A percentile compares a stretch with the other conserved stretches of the same genome.
Evolutionary conservation across 2,797 vertebrate species (phyloP).

Genomic region (Pangasius krempfi): DNA sequence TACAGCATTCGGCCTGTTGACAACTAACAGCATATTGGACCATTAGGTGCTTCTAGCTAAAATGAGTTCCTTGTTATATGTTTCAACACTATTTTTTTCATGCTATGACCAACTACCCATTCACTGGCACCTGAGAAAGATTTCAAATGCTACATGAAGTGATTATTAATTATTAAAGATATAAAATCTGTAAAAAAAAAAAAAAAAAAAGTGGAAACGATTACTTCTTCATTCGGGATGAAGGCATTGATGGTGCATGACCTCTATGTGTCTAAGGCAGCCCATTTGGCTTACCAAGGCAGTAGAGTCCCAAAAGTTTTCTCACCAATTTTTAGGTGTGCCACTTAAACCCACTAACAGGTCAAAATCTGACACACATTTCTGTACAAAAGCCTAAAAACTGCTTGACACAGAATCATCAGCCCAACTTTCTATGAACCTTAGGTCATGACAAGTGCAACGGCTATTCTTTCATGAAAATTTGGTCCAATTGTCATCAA

Average conservation of each 20-base stretch:
- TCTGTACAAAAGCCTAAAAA: neutral
- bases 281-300: neutral
- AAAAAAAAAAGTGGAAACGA: neutral
- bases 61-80: neutral
- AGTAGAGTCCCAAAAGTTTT: neutral
- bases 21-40: conserved; percentile 41
- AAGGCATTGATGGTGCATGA: neutral
- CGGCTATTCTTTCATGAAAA: neutral
- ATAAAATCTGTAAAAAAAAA: neutral
- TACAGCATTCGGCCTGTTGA: conserved; percentile 52
- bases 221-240: neutral
- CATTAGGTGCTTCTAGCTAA: neutral
- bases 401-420: neutral
- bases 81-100: neutral
- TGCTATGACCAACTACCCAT: neutral
- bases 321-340: too few species aligned
- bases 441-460: neutral
- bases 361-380: neutral
- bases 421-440: neutral
- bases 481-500: neutral
- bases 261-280: neutral
- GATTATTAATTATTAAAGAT: conserved; percentile 1
- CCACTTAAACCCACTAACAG: neutral
- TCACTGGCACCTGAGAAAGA: neutral
- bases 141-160: neutral